These are phyloP conservation scores for Idaea aversata DNA, from an alignment of 2,888 invertebrate species.

Conservation along the genomic window DNA sequence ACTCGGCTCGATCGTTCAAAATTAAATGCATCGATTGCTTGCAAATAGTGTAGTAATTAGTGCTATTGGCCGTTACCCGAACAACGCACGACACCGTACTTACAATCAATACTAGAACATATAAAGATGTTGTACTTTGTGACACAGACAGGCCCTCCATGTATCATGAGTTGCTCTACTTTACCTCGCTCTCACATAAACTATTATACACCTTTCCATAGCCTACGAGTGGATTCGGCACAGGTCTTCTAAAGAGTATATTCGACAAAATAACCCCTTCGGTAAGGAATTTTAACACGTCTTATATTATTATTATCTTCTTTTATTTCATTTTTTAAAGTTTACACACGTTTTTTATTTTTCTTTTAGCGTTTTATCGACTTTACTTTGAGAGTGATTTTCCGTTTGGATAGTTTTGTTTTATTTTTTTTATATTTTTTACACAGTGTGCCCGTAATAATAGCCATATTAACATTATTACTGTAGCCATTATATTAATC, in stretches of 20 bases:
- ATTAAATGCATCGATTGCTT: conserved; percentile 75
- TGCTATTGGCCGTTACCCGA: conserved; percentile 77
- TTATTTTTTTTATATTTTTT: conserved; percentile 46
- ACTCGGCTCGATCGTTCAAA: conserved; percentile 77
- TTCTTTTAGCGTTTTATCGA: conserved; percentile 56
- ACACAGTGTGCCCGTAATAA: conserved; percentile 78
- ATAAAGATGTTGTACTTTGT: conserved; percentile 80
- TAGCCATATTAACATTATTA: conserved; percentile 59
- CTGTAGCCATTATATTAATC: conserved; percentile 66
- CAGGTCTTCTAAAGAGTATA: conserved; percentile 82
- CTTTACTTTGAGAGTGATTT: conserved; percentile 60
- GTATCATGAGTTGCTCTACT: conserved; percentile 58
- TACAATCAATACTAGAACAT: conserved; percentile 64
- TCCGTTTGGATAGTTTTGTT: conserved; percentile 61
- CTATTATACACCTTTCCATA: conserved; percentile 80
- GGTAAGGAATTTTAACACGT: conserved; percentile 81
- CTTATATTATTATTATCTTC: conserved; percentile 59
- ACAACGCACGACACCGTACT: conserved; percentile 78
- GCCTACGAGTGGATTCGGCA: conserved; percentile 81
- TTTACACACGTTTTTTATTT: conserved; percentile 57
- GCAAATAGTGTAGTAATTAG: conserved; percentile 79
- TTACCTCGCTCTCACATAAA: conserved; percentile 76
- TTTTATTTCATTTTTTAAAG: conserved; percentile 58
- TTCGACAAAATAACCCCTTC: conserved; percentile 82
- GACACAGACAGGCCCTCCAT: conserved; percentile 74